Evolutionary conservation across 37 sponge, comb jelly and placozoan genomes (phyloP), one percentile per base, ranked within the genome.

Genomic region (Diacarnus erythraeanus): DNA sequence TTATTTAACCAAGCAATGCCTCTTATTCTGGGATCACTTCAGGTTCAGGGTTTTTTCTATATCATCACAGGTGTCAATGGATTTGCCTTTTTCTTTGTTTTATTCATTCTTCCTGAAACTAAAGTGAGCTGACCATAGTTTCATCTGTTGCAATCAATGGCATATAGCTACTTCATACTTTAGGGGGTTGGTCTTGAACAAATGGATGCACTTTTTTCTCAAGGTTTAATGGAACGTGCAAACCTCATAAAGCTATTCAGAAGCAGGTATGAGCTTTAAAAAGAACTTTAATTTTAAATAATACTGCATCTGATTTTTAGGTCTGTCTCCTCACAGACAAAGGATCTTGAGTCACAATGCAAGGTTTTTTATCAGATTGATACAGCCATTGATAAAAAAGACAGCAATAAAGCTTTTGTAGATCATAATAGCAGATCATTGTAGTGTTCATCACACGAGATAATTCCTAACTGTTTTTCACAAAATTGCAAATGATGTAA

Each of bases 51-150:
- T 23, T 56, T 23, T 21, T 41, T 74, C 6, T 74, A 47, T 31
- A 74, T 74, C 6, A 22, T 74, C 57, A 30, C 27, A 29, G 57
- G 10, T 5, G 36, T 54, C 15, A 74, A 47, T 54, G 1, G 51
- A 29, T 15, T 30, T 26, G 29, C 74, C 9, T 1, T 26, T 2
- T 3, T 74, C 31, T 47, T 74, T 29, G 57, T 56, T 20, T 26
- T 74, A 36, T 56, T 74, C 57, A 29, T 42, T 54, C 34, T 74
- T 18, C 74, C 74, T 31, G 74, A 74, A 30, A 74, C 74, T 5
- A 74, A 74, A 36, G 74, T 74, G 31, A 47, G 27, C 12, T 63
- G 30, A 15, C 26, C 64, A 20, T 15, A 63, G 8, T 8, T 6
- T 12, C 6, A 47, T n/a, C n/a, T n/a, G n/a, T n/a, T 47, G 12